These are phyloP conservation scores for Ectobius pallidus DNA, from an alignment of 2,888 invertebrate species.

Conservation along the genomic window DNA sequence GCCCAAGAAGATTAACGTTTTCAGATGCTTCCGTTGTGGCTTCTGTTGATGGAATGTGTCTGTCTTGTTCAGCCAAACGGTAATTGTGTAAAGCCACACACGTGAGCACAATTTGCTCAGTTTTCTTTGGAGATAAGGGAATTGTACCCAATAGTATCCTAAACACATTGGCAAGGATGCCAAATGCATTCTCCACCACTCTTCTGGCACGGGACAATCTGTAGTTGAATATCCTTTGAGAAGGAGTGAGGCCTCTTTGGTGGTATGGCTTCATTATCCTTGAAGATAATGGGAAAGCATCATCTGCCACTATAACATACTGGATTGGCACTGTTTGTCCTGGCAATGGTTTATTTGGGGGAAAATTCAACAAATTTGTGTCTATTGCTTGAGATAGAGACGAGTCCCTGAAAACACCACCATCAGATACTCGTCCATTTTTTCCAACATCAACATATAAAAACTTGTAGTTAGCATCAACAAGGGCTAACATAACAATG, in stretches of 20 bases:
- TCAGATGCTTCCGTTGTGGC: constrained; percentile 30
- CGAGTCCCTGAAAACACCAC: constrained; percentile 42
- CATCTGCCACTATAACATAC: constrained; percentile 38
- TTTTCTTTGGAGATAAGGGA: no score
- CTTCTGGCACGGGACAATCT: no score
- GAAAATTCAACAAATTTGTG: constrained; percentile 31
- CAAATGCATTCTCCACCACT: no score
- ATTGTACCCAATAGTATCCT: no score
- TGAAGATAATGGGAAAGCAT: constrained; percentile 34
- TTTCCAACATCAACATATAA: constrained; percentile 45
- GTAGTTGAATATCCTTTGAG: no score
- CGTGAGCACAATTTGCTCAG: no score
- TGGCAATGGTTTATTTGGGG: constrained; percentile 26
- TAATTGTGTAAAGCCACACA: constrained; percentile 43
- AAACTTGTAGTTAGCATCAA: constrained; percentile 45
- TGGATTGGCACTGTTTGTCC: constrained; percentile 5
- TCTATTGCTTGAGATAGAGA: no score
- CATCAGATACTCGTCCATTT: constrained; percentile 44
- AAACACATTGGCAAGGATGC: no score
- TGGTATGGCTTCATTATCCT: constrained; percentile 36
- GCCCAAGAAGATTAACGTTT: constrained; percentile 37
- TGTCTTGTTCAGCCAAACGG: constrained; percentile 42
- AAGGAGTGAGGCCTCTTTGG: constrained; percentile 37
- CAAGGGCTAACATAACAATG: constrained; percentile 33
- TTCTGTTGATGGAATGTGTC: constrained; percentile 37